Conservation (phyloP, 2,888 invertebrate genomes). For the Dicranocentrus wangi region DNA sequence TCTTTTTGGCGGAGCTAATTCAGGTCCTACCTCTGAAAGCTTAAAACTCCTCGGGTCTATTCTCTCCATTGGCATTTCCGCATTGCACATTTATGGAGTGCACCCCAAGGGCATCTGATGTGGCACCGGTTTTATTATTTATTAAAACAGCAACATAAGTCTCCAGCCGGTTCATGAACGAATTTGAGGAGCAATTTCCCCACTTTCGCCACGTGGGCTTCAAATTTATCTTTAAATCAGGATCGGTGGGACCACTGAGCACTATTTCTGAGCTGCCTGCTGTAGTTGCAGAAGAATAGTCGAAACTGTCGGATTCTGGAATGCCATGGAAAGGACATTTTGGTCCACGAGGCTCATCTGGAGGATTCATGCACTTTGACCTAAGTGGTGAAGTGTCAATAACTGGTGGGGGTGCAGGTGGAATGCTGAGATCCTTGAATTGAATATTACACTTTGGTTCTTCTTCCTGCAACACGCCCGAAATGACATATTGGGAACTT, state of each 20-base stretch:
- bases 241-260: neutral
- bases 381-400: neutral
- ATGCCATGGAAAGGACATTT: conserved; percentile 19
- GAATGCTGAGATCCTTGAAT: conserved; percentile 11
- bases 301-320: conserved; percentile 11
- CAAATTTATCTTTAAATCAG: conserved; percentile 13
- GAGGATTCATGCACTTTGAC: neutral
- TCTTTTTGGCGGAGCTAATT: too few relatives aligned
- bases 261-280: neutral
- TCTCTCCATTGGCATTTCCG: neutral
- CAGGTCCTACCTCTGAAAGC: too few relatives aligned
- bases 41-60: too few relatives aligned
- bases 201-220: conserved; percentile 7
- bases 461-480: neutral
- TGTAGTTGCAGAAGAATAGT: neutral
- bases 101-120: neutral
- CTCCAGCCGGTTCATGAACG: conserved; percentile 3
- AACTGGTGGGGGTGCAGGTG: neutral
- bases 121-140: neutral
- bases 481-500: neutral
- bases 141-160: neutral
- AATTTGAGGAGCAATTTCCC: neutral
- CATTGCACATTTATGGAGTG: neutral
- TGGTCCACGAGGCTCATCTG: neutral
- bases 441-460: neutral